Base-by-base conservation (phyloP, 2,113 vertebrate genomes). In the Oryzias javanicus region DNA sequence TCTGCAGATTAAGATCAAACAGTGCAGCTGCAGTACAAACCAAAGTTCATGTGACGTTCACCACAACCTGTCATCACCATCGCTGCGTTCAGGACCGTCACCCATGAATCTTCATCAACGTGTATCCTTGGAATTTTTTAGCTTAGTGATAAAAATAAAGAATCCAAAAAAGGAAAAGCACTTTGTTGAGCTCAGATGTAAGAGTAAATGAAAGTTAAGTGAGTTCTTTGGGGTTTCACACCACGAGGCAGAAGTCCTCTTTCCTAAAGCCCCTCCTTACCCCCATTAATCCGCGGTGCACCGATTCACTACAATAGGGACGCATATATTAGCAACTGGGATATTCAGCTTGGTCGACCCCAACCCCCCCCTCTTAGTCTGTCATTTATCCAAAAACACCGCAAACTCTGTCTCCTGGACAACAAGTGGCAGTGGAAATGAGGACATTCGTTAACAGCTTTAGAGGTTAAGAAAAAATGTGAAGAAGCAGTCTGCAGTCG, bases 231-330 rank as follows among this genome's bases (percentile, higher is more conserved):
- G 49, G 2, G 12, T 60, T 50, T 51, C 42, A 51, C 41, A 60
- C 64, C 65, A 46, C 56, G 64, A 75, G 67, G 76, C 64, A 60
- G 50, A 66, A 71, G 74, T 73, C 53, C 40, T 62, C 66, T 67
- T 49, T 75, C 61, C 67, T 54, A 42, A 64, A 22, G 29, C 73
- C 80, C 78, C 81, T 65, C 76, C 79, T 74, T 55, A 29, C 50
- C 61, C 77, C 75, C 67, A 90, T 91, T 91, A 90, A 76, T 55
- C 71, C 81, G 86, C 40, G 88, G 77, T 86, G 86, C 89, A 89
- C 88, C 91, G 88, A 84, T 73, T 89, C 62, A 35, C 55, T 70
- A 92, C 91, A 92, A 92, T 84, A 86, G 89, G 44, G 50, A n/a
- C 15, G 89, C 86, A 92, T 92, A 91, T 71, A 91, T 92, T 90